Conservation (phyloP, 2,797 vertebrate genomes). For the Epinephelus awoara region DNA sequence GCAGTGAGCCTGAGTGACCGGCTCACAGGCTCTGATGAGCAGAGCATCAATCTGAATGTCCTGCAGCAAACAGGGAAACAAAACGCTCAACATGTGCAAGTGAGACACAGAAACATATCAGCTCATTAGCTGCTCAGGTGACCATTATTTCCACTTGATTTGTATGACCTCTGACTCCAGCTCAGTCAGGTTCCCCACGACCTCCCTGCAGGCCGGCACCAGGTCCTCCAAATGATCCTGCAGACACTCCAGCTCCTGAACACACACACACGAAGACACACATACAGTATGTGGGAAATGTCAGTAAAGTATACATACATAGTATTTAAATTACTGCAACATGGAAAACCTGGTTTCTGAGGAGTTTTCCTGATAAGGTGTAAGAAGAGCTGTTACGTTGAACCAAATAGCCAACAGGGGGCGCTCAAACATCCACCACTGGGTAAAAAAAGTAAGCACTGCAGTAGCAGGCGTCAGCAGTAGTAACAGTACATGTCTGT, state of each 20-base stretch:
- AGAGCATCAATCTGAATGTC: slow-evolving; percentile 97
- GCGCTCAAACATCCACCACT: background rate
- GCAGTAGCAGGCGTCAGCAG: too few species aligned
- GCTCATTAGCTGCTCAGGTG: background rate
- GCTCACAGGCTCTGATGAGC: slow-evolving; percentile 95
- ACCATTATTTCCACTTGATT: background rate
- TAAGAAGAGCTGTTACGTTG: too few species aligned
- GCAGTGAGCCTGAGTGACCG: slow-evolving; percentile 94
- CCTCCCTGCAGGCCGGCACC: slow-evolving; percentile 89
- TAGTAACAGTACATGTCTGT: background rate
- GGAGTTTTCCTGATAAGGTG: too few species aligned
- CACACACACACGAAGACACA: slow-evolving; percentile 14
- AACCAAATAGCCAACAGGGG: background rate
- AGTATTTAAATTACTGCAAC: background rate
- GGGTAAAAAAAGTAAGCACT: background rate
- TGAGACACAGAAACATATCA: background rate
- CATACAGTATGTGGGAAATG: background rate
- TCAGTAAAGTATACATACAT: background rate
- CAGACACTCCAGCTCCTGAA: slow-evolving; percentile 72
- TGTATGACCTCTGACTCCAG: slow-evolving; percentile 87
- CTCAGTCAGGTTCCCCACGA: slow-evolving; percentile 95
- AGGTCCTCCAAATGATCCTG: slow-evolving; percentile 96
- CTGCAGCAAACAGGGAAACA: slow-evolving; percentile 75
- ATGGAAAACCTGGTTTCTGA: background rate
- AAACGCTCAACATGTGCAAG: background rate